These are phyloP conservation scores for Siniperca undulata DNA, from an alignment of 2,797 vertebrate genomes.

Conservation along the genomic window DNA sequence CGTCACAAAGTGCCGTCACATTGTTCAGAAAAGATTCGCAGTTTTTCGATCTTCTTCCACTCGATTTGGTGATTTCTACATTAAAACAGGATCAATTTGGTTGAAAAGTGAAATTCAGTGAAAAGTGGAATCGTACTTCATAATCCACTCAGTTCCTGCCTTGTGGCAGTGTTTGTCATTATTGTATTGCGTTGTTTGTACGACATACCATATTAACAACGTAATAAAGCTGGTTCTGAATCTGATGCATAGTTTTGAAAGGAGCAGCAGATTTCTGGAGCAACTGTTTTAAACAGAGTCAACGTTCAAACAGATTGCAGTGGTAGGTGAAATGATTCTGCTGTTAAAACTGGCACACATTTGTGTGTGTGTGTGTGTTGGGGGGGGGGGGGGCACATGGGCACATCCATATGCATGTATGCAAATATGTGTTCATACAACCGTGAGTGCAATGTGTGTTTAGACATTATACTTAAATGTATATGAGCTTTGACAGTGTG, in stretches of 20 bases:
- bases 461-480: conserved; percentile 11
- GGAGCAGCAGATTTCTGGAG: neutral
- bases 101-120: neutral
- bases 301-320: neutral
- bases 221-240: neutral
- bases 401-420: conserved; percentile 45
- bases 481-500: neutral
- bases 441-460: conserved; percentile 22
- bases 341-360: neutral
- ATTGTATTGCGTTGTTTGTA: neutral
- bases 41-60: neutral
- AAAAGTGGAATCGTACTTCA: neutral
- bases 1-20: no score
- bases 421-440: conserved; percentile 31
- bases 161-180: neutral
- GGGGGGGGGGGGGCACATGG: neutral
- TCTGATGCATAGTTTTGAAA: neutral
- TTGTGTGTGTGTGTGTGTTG: neutral
- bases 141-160: neutral
- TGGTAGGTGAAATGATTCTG: neutral
- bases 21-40: no score
- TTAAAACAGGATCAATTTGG: neutral
- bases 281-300: neutral
- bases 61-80: neutral
- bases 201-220: neutral